phyloP scores from a whole-genome alignment of 2,888 invertebrate genomes.

The Bugulina stolonifera region DNA sequence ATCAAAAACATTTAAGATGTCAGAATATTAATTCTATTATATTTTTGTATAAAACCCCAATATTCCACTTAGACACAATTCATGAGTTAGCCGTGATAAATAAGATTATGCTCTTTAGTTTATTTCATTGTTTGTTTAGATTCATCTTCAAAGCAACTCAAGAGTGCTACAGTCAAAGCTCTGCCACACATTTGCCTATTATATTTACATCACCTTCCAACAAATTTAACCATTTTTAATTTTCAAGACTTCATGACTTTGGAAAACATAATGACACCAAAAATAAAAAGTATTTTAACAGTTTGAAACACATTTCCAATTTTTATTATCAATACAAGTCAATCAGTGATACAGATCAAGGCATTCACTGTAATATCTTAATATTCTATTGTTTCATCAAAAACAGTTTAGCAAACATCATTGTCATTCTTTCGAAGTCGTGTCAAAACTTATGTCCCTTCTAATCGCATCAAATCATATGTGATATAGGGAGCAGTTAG shows the following conservation, averaged over 20 bases:
- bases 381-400: slow-evolving; percentile 25
- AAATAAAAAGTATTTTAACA: not conserved
- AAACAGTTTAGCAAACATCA: slow-evolving; percentile 24
- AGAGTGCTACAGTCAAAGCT: not conserved
- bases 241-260: not conserved
- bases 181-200: not conserved
- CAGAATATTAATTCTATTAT: not conserved
- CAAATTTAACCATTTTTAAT: not conserved
- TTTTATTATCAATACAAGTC: not conserved
- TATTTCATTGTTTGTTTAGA: slow-evolving; percentile 13
- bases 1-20: not conserved
- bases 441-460: not conserved
- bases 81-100: slow-evolving; percentile 8
- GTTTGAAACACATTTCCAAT: not conserved
- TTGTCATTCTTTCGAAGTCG: slow-evolving; percentile 25
- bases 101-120: slow-evolving; percentile 22
- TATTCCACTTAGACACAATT: slow-evolving; percentile 18
- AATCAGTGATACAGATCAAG: not conserved
- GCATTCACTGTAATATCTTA: not conserved
- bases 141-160: slow-evolving; percentile 22
- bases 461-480: slow-evolving; percentile 23
- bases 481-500: slow-evolving; percentile 20
- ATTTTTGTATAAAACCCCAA: not conserved
- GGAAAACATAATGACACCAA: not conserved
- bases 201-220: too few species aligned